Conservation (phyloP, 2,888 invertebrate species). For the Digitonthophagus gazella region DNA sequence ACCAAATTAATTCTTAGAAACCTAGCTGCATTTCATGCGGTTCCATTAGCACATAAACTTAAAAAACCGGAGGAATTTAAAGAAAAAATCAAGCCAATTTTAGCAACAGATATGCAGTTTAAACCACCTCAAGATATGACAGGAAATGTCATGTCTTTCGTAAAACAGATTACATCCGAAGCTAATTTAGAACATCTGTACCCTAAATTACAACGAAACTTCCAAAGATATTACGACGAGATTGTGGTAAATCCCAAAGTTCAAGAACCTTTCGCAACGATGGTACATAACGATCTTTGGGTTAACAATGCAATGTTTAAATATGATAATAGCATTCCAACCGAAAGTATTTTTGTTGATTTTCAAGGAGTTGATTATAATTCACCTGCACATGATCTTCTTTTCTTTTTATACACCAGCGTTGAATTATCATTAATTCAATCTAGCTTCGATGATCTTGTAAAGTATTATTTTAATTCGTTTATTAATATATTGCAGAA, state of each 20-base stretch:
- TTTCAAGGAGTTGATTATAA: conserved; percentile 57
- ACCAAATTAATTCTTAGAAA: conserved; percentile 49
- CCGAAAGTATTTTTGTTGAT: conserved; percentile 55
- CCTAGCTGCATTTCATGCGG: conserved; percentile 55
- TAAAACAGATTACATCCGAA: conserved; percentile 21
- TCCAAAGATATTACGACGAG: conserved; percentile 1
- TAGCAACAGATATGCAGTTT: conserved; percentile 27
- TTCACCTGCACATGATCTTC: conserved; percentile 54
- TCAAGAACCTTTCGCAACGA: conserved; percentile 53
- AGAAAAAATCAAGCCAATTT: conserved; percentile 44
- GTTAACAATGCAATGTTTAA: conserved; percentile 59
- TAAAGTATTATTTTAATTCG: conserved; percentile 50
- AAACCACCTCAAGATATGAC: conserved; percentile 25
- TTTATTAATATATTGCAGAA: conserved; percentile 40
- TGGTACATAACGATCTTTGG: conserved; percentile 59
- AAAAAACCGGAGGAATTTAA: conserved; percentile 49
- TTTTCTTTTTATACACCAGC: conserved; percentile 56
- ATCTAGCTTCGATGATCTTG: conserved; percentile 49
- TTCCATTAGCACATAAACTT: conserved; percentile 54
- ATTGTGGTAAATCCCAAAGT: conserved; percentile 36
- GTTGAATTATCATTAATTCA: conserved; percentile 46
- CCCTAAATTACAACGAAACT: conserved; percentile 25
- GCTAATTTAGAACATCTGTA: conserved; percentile 29
- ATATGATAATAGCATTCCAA: conserved; percentile 37
- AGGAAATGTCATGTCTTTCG: conserved; percentile 22